phyloP scores from a whole-genome alignment of 2,888 invertebrate genomes.

The Mycalesis mineus region DNA sequence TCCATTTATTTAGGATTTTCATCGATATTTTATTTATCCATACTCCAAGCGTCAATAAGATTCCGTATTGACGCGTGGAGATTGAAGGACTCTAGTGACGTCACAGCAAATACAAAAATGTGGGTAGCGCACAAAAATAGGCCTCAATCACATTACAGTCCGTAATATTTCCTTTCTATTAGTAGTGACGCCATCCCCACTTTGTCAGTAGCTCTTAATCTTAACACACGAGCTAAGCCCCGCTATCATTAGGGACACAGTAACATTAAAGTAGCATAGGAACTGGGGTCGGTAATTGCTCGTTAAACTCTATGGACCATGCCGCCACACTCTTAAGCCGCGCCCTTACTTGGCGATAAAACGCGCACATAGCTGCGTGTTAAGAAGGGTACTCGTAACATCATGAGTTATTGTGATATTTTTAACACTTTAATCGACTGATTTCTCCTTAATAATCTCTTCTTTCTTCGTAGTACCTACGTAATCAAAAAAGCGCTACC shows the following conservation, averaged over 20 bases:
- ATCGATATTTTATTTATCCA: too few relatives aligned
- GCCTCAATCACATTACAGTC: background rate
- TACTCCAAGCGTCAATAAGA: too few relatives aligned
- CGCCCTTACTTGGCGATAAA: slow-evolving; percentile 32
- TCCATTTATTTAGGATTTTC: too few relatives aligned
- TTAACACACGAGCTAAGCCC: slow-evolving; percentile 25
- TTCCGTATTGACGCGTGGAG: too few relatives aligned
- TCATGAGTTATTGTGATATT: too few relatives aligned
- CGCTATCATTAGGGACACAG: slow-evolving; percentile 28
- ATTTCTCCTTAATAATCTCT: too few relatives aligned
- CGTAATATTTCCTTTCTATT: slow-evolving; percentile 3
- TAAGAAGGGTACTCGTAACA: too few relatives aligned
- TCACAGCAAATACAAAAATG: background rate
- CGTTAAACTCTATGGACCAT: slow-evolving; percentile 68
- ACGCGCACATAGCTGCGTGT: background rate
- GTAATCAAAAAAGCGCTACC: too few relatives aligned
- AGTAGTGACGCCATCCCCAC: slow-evolving; percentile 10
- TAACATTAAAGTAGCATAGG: slow-evolving; percentile 39
- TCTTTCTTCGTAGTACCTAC: too few relatives aligned
- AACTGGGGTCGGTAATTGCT: slow-evolving; percentile 51
- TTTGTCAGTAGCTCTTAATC: slow-evolving; percentile 24
- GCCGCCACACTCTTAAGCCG: slow-evolving; percentile 30
- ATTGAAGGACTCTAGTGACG: too few relatives aligned
- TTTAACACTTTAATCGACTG: too few relatives aligned
- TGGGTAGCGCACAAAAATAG: background rate